Evolutionary conservation across 2,888 invertebrate genomes (phyloP).

Genomic region (Watsonalla binaria): DNA sequence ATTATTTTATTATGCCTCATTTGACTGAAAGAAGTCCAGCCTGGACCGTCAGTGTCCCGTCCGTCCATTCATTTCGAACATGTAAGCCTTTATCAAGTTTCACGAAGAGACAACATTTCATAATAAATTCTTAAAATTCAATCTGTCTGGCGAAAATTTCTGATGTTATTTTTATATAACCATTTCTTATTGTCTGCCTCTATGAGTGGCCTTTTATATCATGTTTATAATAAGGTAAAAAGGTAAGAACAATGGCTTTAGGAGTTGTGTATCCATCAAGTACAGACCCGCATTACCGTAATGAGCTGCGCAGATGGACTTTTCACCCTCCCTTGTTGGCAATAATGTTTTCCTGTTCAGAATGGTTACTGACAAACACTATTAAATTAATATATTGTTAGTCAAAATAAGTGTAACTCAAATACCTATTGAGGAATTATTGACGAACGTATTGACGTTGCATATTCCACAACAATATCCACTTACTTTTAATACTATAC

Average conservation of each 20-base stretch:
- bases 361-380: background rate
- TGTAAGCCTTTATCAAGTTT: slow-evolving; percentile 54
- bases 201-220: too few relatives aligned
- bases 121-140: slow-evolving; percentile 31
- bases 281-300: slow-evolving; percentile 51
- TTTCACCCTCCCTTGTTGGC: slow-evolving; percentile 15
- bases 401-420: too few relatives aligned
- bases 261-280: slow-evolving; percentile 44
- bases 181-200: too few relatives aligned
- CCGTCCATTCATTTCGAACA: slow-evolving; percentile 66
- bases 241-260: slow-evolving; percentile 29
- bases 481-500: too few relatives aligned
- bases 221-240: slow-evolving; percentile 26
- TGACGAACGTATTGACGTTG: too few relatives aligned
- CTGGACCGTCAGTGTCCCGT: slow-evolving; percentile 53
- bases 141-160: too few relatives aligned
- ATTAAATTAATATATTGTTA: background rate
- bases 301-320: slow-evolving; percentile 32
- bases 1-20: slow-evolving; percentile 74
- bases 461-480: too few relatives aligned
- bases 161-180: too few relatives aligned
- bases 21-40: slow-evolving; percentile 71
- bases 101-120: slow-evolving; percentile 41
- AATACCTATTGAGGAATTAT: too few relatives aligned
- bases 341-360: slow-evolving; percentile 13